Percentiles rank a stretch among this genome's conserved stretches.
phyloP scores from a whole-genome alignment of 2,888 invertebrate genomes.

The Nemapogon koenigi region DNA sequence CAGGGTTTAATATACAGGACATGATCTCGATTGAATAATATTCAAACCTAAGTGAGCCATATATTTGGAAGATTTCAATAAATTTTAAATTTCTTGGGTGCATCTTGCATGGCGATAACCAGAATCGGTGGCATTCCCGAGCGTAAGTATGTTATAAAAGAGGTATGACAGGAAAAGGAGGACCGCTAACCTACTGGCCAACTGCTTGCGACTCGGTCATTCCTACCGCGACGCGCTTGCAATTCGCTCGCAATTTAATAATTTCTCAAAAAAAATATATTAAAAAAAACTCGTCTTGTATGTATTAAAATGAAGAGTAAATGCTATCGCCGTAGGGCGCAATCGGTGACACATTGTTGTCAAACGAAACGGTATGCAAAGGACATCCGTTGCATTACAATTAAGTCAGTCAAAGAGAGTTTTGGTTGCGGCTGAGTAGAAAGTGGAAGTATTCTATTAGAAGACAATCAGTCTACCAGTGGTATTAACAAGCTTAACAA shows the following conservation, averaged over 20 bases:
- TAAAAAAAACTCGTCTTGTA: constrained; percentile 25
- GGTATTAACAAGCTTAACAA: no score
- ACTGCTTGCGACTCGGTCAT: no score
- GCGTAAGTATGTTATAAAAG: constrained; percentile 41
- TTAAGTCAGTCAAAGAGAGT: constrained; percentile 48
- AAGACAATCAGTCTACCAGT: not conserved
- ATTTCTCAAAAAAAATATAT: constrained; percentile 21
- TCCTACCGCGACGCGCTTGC: constrained; percentile 3
- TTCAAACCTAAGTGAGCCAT: no score
- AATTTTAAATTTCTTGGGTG: no score
- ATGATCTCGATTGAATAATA: no score
- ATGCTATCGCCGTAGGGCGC: constrained; percentile 39
- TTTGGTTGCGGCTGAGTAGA: constrained; percentile 52
- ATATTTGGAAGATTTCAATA: no score
- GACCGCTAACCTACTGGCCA: constrained; percentile 63
- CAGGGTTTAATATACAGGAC: no score
- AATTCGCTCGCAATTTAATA: not conserved
- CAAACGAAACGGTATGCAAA: constrained; percentile 51
- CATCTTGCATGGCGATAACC: no score
- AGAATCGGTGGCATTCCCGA: constrained; percentile 25
- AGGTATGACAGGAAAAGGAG: constrained; percentile 56
- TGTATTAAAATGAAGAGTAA: constrained; percentile 32
- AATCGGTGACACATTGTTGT: constrained; percentile 36
- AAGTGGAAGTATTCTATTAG: constrained; percentile 26
- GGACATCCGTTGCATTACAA: constrained; percentile 49